A percentile compares a stretch with the other conserved stretches of the same genome.
These are phyloP conservation scores for Urocitellus parryii DNA, from an alignment of 2,113 vertebrate species.

Conservation along the genomic window DNA sequence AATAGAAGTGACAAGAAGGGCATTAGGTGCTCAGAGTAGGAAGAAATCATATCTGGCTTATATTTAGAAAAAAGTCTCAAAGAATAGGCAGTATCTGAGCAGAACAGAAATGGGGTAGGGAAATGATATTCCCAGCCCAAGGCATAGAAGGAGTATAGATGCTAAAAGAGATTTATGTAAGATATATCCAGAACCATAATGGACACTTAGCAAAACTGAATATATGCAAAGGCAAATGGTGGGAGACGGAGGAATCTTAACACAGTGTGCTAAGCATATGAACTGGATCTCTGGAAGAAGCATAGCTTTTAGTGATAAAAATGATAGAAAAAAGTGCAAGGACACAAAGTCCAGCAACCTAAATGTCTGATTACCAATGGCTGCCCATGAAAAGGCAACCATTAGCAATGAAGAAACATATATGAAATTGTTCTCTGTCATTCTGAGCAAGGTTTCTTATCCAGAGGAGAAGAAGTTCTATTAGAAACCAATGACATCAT, in stretches of 20 bases:
- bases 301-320: background rate
- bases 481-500: background rate
- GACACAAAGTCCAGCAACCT: background rate
- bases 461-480: background rate
- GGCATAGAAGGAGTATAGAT: background rate
- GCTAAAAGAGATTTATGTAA: conserved; percentile 35
- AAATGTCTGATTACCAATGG: background rate
- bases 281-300: background rate
- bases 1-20: conserved; percentile 28
- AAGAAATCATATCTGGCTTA: conserved; percentile 14
- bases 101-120: background rate
- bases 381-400: background rate
- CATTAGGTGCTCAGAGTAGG: background rate
- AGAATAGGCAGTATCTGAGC: background rate
- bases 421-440: background rate
- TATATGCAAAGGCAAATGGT: conserved; percentile 4
- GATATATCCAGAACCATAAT: background rate
- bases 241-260: conserved; percentile 33
- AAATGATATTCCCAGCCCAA: conserved; percentile 32
- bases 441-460: background rate
- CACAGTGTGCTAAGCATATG: background rate
- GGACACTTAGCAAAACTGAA: conserved; percentile 6
- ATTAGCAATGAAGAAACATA: background rate
- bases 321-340: background rate
- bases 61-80: background rate